phyloP scores from a whole-genome alignment of 2,797 vertebrate species.

The Monodelphis domestica region DNA sequence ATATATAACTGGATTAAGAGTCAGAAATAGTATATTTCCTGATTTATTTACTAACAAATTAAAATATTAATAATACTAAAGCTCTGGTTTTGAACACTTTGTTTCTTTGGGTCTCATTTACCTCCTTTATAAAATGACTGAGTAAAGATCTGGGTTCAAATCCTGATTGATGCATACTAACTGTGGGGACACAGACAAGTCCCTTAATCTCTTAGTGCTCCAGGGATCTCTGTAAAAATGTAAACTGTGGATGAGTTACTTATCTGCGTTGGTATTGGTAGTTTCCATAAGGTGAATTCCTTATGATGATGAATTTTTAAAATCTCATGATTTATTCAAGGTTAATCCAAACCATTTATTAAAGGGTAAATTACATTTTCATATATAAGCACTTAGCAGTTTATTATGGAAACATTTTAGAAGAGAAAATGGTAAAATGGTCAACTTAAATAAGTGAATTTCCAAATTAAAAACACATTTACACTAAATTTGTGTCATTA shows the following conservation, averaged over 20 bases:
- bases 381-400: not conserved
- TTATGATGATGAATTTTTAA: not conserved
- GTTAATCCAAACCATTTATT: not conserved
- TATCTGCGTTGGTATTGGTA: not conserved
- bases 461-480: not conserved
- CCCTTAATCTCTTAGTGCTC: not conserved
- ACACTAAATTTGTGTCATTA: not conserved
- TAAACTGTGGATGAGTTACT: not conserved
- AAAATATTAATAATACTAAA: not conserved
- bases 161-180: not conserved
- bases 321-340: not conserved
- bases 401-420: not conserved
- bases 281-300: not conserved
- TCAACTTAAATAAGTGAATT: not conserved
- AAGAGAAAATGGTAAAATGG: not conserved
- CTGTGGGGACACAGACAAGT: not conserved
- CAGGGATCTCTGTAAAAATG: not conserved
- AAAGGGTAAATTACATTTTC: not conserved
- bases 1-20: not conserved
- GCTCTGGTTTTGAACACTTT: not conserved
- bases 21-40: not conserved
- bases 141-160: not conserved
- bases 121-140: not conserved
- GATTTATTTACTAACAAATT: not conserved
- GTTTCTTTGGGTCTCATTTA: not conserved